Evolutionary conservation across 2,113 vertebrate genomes (phyloP).

Genomic region (Neogale vison): DNA sequence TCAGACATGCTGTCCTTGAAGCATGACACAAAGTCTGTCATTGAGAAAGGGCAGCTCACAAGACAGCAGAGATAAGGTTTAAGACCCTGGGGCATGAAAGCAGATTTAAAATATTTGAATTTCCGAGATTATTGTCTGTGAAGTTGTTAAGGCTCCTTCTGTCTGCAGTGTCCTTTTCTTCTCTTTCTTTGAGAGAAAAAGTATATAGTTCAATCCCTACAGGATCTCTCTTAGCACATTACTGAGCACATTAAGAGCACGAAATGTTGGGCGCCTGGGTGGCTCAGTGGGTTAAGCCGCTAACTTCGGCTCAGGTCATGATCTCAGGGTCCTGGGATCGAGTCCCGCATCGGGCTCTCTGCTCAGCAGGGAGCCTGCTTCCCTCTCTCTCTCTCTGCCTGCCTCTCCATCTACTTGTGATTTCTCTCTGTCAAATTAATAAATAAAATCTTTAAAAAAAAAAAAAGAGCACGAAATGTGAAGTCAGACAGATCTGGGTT

Average conservation of each 20-base stretch:
- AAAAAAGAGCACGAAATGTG: not conserved
- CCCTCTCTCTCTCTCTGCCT: too few relatives aligned
- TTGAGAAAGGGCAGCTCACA: not conserved
- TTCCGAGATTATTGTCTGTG: not conserved
- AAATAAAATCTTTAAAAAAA: too few relatives aligned
- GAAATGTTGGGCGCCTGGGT: too few relatives aligned
- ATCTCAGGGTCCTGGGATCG: too few relatives aligned
- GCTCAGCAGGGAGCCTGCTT: too few relatives aligned
- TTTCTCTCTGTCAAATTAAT: too few relatives aligned
- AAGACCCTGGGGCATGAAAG: not conserved
- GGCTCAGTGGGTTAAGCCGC: too few relatives aligned
- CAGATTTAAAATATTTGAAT: conserved; percentile 11
- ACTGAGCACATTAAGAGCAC: not conserved
- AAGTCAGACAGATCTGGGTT: not conserved
- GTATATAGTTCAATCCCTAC: not conserved
- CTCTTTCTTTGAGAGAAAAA: not conserved
- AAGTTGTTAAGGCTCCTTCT: not conserved
- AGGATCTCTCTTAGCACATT: not conserved
- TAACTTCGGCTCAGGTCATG: too few relatives aligned
- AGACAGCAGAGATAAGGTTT: not conserved
- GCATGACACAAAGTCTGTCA: not conserved
- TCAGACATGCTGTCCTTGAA: conserved; percentile 18
- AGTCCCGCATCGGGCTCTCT: too few relatives aligned
- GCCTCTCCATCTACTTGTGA: too few relatives aligned
- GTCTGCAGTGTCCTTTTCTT: not conserved